Base-by-base conservation (phyloP, 2,113 vertebrate species). In the Oenanthe oenanthe region DNA sequence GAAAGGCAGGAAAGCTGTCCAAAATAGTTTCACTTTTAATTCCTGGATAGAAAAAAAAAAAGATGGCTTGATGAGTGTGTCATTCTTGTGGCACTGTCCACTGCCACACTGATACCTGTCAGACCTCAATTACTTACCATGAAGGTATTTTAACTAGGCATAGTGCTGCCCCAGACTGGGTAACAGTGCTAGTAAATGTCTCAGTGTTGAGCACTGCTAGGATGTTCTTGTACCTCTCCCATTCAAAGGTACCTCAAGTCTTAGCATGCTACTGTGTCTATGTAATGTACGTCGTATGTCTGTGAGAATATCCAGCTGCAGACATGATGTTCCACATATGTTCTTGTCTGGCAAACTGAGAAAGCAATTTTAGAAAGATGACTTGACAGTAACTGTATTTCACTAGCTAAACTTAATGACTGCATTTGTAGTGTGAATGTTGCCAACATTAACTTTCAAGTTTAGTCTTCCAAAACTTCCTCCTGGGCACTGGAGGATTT, bases 301-400 rank as follows among this genome's bases (percentile, higher is more conserved):
- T 82, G 54, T 43, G 16, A 14, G 58, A 62, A 3, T 20, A 3
- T 57, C 13, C 38, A 32, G 20, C 48, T 13, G 8, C 53, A 89
- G 53, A 72, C 25, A 2, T 26, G 25, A 12, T 54, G 40, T 10
- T 65, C 32, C 25, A 28, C 3, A 0, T 8, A 1, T 1, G 4
- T 48, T 72, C 40, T 87, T 71, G 14, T 40, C 57, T 72, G 62
- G 40, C 42, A 77, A 62, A 50, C 57, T 26, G 36, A 77, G 66
- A 68, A 78, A 63, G 42, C 20, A 22, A 0, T 42, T 87, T 62
- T 31, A 50, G 63, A 57, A 77, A 67, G 32, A n/a, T 61, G 34
- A 62, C 5, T 42, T 82, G 65, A 10, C 28, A 34, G 3, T 43
- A 57, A 20, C 38, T 78, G 22, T 50, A 16, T 79, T 82, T 91